A percentile compares a stretch with the other conserved stretches of the same genome.
Conservation (phyloP, 1,140 invertebrate species). For the Drosophila kurseongensis region DNA sequence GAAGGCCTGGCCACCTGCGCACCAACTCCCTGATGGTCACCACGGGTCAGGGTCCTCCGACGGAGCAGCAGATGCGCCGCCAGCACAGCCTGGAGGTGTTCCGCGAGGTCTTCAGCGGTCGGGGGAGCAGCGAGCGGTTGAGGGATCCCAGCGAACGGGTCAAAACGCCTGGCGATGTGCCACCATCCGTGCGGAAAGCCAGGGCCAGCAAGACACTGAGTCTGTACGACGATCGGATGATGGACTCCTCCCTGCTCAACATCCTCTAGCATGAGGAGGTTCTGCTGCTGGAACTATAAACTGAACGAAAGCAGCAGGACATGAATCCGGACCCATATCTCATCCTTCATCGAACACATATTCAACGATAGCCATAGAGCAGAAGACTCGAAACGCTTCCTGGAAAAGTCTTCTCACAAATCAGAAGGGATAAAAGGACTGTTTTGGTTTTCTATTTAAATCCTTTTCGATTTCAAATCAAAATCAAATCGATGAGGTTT, state of each 20-base stretch:
- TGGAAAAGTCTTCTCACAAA: constrained; percentile 37
- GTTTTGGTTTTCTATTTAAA: not conserved
- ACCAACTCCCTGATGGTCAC: constrained; percentile 69
- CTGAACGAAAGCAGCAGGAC: constrained; percentile 55
- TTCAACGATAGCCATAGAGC: constrained; percentile 74
- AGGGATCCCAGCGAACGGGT: constrained; percentile 90
- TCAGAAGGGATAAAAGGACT: not conserved
- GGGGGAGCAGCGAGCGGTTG: constrained; percentile 87
- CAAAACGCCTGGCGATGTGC: constrained; percentile 93
- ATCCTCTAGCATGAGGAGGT: constrained; percentile 85
- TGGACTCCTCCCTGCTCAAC: constrained; percentile 87
- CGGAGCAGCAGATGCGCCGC: constrained; percentile 78
- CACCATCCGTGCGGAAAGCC: constrained; percentile 89
- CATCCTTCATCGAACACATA: constrained; percentile 62
- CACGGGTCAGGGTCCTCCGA: constrained; percentile 26
- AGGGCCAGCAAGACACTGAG: constrained; percentile 89
- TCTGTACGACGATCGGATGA: constrained; percentile 94
- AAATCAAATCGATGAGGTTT: not conserved
- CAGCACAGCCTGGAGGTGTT: constrained; percentile 89
- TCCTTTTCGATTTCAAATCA: constrained; percentile 11
- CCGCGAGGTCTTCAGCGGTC: constrained; percentile 87
- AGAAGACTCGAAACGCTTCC: constrained; percentile 41
- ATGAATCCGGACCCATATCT: constrained; percentile 56
- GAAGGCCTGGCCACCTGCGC: constrained; percentile 69
- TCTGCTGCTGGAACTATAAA: constrained; percentile 83